phyloP scores from a whole-genome alignment of 2,888 invertebrate species.

The Ecdyonurus torrentis region DNA sequence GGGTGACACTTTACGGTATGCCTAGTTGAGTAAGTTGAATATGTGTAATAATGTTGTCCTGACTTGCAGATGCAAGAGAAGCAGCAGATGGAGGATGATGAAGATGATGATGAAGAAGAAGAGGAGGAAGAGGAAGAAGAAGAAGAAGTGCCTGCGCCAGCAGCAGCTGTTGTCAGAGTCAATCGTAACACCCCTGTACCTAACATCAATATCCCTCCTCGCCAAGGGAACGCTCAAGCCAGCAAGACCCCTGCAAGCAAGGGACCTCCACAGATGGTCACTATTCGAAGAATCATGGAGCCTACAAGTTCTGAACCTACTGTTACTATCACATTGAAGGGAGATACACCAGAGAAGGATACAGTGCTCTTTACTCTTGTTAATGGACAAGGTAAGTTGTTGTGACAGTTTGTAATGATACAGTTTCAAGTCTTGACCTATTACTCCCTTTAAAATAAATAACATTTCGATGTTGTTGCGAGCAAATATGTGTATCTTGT shows the following conservation, averaged over 20 bases:
- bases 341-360: conserved; percentile 53
- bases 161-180: conserved; percentile 8
- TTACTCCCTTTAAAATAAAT: no score
- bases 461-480: no score
- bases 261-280: conserved; percentile 36
- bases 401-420: background rate
- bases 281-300: conserved; percentile 51
- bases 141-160: conserved; percentile 11
- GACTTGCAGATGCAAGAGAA: conserved; percentile 21
- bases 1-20: no score
- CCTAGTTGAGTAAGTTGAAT: no score
- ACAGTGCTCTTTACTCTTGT: conserved; percentile 51
- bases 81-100: conserved; percentile 21
- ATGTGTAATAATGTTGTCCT: no score
- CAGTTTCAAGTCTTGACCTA: no score
- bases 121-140: conserved; percentile 11
- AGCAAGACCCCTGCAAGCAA: background rate
- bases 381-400: conserved; percentile 26
- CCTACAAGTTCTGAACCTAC: conserved; percentile 48
- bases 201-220: background rate
- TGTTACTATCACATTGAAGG: conserved; percentile 59
- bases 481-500: no score
- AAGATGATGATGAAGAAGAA: conserved; percentile 16
- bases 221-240: background rate
- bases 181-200: background rate